These are phyloP conservation scores for Drosophila stalkeri DNA, from an alignment of 2,888 invertebrate species.

Conservation along the genomic window DNA sequence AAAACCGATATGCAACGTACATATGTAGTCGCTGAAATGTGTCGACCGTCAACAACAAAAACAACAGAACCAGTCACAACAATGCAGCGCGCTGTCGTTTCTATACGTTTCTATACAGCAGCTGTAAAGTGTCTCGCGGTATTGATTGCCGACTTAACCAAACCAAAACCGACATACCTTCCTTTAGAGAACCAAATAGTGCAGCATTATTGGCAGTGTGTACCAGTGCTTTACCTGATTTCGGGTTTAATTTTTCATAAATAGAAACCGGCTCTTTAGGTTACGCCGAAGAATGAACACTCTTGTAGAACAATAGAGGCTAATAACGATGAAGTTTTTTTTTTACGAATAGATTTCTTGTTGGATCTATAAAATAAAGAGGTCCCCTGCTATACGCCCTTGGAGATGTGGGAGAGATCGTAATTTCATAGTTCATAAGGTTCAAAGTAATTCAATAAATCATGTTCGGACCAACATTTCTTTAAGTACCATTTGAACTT, in stretches of 20 bases:
- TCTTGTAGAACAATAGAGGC: background rate
- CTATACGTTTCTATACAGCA: slow-evolving; percentile 5
- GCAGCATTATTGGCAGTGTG: background rate
- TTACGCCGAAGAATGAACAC: background rate
- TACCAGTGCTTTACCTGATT: background rate
- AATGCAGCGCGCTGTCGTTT: slow-evolving; percentile 1
- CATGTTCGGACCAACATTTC: background rate
- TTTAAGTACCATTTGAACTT: slow-evolving; percentile 25
- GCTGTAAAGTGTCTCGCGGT: background rate
- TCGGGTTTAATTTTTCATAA: background rate
- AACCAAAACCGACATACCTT: background rate
- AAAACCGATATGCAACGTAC: slow-evolving; percentile 6
- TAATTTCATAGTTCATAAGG: background rate
- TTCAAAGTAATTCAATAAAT: background rate
- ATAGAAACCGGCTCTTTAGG: background rate
- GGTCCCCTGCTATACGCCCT: background rate
- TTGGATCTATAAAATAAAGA: background rate
- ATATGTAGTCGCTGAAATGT: background rate
- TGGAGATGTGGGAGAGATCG: too few relatives aligned
- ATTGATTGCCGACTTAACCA: slow-evolving; percentile 2
- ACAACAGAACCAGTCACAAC: slow-evolving; percentile 9
- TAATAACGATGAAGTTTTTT: background rate
- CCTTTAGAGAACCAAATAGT: slow-evolving; percentile 6
- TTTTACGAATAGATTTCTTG: background rate
- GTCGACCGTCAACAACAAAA: background rate